These are phyloP conservation scores for Volucella zonaria DNA, from an alignment of 2,888 invertebrate species.

Conservation along the genomic window DNA sequence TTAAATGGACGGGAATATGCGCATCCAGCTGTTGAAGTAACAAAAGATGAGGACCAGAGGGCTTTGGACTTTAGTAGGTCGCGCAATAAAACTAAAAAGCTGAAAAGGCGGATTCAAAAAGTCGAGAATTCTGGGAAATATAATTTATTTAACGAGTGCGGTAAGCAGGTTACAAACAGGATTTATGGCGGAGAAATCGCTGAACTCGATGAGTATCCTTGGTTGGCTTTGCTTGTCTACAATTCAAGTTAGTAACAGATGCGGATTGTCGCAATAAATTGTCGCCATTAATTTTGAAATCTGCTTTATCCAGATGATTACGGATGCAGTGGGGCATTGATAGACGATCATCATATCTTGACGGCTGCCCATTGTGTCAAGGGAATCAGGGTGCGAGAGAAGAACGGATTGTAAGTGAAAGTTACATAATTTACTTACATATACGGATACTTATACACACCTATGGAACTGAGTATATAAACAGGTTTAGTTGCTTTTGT, in stretches of 20 bases:
- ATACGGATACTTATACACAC: no score
- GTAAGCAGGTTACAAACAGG: slow-evolving; percentile 84
- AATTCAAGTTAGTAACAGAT: slow-evolving; percentile 82
- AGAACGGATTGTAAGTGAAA: slow-evolving; percentile 84
- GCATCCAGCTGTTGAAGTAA: slow-evolving; percentile 78
- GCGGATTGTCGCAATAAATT: not conserved
- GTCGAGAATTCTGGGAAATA: slow-evolving; percentile 78
- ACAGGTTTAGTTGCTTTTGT: slow-evolving; percentile 38
- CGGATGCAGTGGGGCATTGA: slow-evolving; percentile 86
- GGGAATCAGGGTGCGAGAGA: slow-evolving; percentile 83
- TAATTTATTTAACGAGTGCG: slow-evolving; percentile 83
- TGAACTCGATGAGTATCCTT: slow-evolving; percentile 86
- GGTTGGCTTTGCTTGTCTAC: slow-evolving; percentile 86
- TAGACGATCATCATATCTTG: slow-evolving; percentile 85
- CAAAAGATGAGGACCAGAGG: slow-evolving; percentile 78
- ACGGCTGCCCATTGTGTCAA: slow-evolving; percentile 87
- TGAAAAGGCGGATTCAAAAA: slow-evolving; percentile 80
- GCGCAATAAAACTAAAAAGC: slow-evolving; percentile 78
- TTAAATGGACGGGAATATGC: slow-evolving; percentile 79
- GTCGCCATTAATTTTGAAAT: slow-evolving; percentile 74
- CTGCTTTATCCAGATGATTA: slow-evolving; percentile 81
- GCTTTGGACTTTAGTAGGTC: slow-evolving; percentile 77
- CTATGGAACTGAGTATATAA: not conserved
- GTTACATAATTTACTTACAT: slow-evolving; percentile 47
- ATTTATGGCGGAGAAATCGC: slow-evolving; percentile 86